Evolutionary conservation across 2,888 invertebrate genomes (phyloP), one percentile per base, ranked within the genome.

Genomic region (Tetranychus piercei): DNA sequence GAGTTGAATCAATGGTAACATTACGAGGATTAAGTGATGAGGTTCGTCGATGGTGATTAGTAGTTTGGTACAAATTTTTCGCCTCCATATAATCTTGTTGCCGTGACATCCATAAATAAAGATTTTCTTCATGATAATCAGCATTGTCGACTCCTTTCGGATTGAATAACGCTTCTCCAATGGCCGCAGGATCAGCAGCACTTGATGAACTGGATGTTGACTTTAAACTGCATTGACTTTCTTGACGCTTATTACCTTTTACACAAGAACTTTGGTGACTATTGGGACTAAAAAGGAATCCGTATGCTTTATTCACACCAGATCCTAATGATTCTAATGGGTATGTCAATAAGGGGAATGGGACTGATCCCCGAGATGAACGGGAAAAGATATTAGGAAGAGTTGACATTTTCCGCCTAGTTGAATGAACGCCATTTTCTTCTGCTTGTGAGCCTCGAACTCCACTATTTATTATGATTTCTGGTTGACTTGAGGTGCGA

Each of bases 71-170:
- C 67, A 77, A 66, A 67, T 78, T 87, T 71, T 81, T 81, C 74
- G 82, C 82, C 18, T 83, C 83, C 75, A 84, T 82, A 77, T 84
- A 85, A 77, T 86, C 86, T 79, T 92, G 91, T 80, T 94, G 94
- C 80, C 92, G 90, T 1, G 92, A 92, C 94, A 95, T 94, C 94
- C 94, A 95, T 79, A 90, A 90, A 82, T 95, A 94, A 70, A 95
- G 84, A 83, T 94, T 94, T 81, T 92, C 92, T n/a, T 88, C 87
- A 22, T 81, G 80, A 72, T 81, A 80, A 55, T 79, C 78, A 69
- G 72, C 75, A 71, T 79, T 79, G 44, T 78, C 64, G 11, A 6
- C n/a, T 55, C 55, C 15, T 65, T 65, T 55, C 0, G 55, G 15
- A 11, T 55, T 73, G 81, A 74, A 79, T 80, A 73, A 73, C 78